Evolutionary conservation across 2,113 vertebrate species (phyloP), one percentile per base, ranked within the genome.

Genomic region (Melozone crissalis): DNA sequence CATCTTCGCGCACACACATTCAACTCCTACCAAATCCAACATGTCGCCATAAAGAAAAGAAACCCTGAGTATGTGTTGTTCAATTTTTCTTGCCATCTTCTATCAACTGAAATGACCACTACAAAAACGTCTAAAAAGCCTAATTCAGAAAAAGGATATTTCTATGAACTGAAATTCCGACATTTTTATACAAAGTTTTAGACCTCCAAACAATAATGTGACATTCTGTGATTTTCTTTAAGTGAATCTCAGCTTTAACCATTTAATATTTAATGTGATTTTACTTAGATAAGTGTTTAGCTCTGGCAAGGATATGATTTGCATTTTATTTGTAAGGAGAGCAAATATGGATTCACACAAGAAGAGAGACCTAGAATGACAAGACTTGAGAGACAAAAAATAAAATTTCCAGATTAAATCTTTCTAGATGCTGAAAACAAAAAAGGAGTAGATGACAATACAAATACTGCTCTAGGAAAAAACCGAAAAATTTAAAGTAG

Each of bases 301-400:
- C 73, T 91, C 83, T 91, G 77, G 77, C 54, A 97, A 96, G 89
- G 74, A 91, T 84, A 89, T 82, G 84, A 97, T 97, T 97, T 98
- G 93, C 96, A 97, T 98, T 97, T 96, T 94, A 95, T 95, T 97
- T 96, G 69, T 94, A 95, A 93, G 92, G 85, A 97, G n/a, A 95
- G 81, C 51, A 91, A 97, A 91, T 93, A 85, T 13, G n/a, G 84
- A 95, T 90, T 95, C 67, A 11, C 58, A 95, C 62, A 61, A 95
- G 37, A 78, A 43, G 82, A 97, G 55, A 86, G 41, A 41, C 92
- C 31, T 67, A 83, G 78, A 97, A 59, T 89, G 92, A 96, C 86
- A 96, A 92, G 78, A 90, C 15, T 31, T 83, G 72, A 88, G 58
- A 95, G 44, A 94, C 43, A 93, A 93, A 94, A 97, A 79, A 87